Evolutionary conservation across 2,888 invertebrate genomes (phyloP).

Genomic region (Polydrusus cervinus): DNA sequence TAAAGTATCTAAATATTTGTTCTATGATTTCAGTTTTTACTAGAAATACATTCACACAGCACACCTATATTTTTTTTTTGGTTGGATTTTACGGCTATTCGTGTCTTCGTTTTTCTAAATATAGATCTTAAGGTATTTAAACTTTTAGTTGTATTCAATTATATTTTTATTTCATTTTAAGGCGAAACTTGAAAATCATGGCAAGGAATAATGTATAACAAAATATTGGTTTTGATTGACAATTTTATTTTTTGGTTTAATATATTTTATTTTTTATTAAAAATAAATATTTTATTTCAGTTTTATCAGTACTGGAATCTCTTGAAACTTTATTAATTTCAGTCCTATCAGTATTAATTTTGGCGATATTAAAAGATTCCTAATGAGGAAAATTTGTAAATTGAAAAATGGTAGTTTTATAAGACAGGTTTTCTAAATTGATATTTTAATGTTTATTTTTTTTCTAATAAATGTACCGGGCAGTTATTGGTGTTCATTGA

Average conservation of each 20-base stretch:
- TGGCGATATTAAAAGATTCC: too few species aligned
- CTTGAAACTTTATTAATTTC: too few species aligned
- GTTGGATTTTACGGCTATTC: constrained; percentile 64
- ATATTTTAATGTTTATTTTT: too few species aligned
- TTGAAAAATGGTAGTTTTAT: too few species aligned
- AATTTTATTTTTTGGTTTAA: neutral
- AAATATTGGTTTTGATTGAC: neutral
- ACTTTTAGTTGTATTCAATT: constrained; percentile 10
- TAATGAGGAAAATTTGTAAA: too few species aligned
- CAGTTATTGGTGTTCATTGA: too few species aligned
- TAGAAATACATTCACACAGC: constrained; percentile 70
- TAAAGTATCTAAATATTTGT: constrained; percentile 65
- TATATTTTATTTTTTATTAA: neutral
- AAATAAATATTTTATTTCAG: neutral
- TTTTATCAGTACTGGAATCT: constrained; percentile 2
- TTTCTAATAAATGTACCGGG: too few species aligned
- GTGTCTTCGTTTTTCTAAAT: constrained; percentile 65
- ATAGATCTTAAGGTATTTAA: constrained; percentile 13
- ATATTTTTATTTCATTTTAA: constrained; percentile 16
- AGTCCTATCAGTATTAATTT: too few species aligned
- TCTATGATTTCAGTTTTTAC: constrained; percentile 66
- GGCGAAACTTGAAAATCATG: constrained; percentile 16
- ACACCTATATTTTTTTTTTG: constrained; percentile 64
- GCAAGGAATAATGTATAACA: constrained; percentile 5
- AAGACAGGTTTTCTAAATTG: too few species aligned